These are phyloP conservation scores for Phorcus lineatus DNA, from an alignment of 2,888 invertebrate species.

Conservation along the genomic window DNA sequence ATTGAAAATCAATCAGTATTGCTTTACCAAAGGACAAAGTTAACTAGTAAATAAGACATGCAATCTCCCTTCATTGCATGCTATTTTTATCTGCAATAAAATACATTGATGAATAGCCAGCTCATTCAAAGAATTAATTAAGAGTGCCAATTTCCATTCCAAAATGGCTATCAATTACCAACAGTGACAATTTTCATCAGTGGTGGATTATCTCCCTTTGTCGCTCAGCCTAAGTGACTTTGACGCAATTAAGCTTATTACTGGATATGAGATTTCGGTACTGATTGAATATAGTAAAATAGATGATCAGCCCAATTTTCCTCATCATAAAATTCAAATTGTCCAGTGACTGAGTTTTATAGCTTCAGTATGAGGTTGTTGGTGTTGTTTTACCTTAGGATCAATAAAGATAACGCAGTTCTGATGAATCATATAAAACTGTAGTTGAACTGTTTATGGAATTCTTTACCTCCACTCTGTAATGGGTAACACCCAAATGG, in stretches of 20 bases:
- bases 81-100: background rate
- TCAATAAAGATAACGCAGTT: too few relatives aligned
- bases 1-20: background rate
- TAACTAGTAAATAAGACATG: background rate
- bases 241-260: too few relatives aligned
- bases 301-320: too few relatives aligned
- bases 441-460: too few relatives aligned
- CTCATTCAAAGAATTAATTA: slow-evolving; percentile 11
- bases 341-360: too few relatives aligned
- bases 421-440: too few relatives aligned
- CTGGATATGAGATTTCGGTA: too few relatives aligned
- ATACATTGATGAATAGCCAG: background rate
- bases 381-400: too few relatives aligned
- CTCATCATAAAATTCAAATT: too few relatives aligned
- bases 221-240: background rate
- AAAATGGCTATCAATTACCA: background rate
- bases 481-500: background rate
- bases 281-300: too few relatives aligned
- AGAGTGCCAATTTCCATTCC: background rate
- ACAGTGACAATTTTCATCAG: slow-evolving; percentile 8
- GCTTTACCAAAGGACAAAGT: background rate
- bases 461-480: too few relatives aligned
- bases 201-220: slow-evolving; percentile 18
- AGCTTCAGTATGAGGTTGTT: too few relatives aligned
- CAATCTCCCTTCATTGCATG: background rate